Evolutionary conservation across 1,140 invertebrate species (phyloP), one percentile per base, ranked within the genome.

Genomic region (Aleiodes sp.): DNA sequence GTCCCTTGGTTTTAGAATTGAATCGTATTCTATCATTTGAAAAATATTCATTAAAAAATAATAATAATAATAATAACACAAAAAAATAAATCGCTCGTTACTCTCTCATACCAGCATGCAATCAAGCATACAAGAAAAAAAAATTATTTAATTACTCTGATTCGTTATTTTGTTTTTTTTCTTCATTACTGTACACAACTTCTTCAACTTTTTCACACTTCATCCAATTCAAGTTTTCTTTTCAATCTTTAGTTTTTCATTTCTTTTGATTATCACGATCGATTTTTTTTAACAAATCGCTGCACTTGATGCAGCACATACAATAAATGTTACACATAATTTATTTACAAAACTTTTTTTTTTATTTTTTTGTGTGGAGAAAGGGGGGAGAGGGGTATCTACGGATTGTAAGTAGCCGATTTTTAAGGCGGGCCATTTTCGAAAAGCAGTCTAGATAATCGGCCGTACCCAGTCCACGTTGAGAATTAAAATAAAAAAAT

Each of bases 1-100:
- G 70, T 71, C 21, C 70, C 65, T 65, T 64, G 56, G 43, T 68
- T n/a, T 71, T 67, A 71, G 60, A 71, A 71, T 71, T 66, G 56
- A 60, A 71, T 61, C 59, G 46, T 52, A 21, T 31, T 61, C 63
- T 57, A 9, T 26, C 46, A 61, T 65, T 41, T 24, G 28, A 70
- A 66, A 65, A 65, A n/a, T n/a, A n/a, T n/a, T n/a, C 41, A 19
- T 52, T 21, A 29, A 70, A 57, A 69, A 24, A 41, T 24, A n/a
- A 69, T 31, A 24, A 28, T 43, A 24, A 52, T 52, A 52, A n/a
- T n/a, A n/a, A n/a, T n/a, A n/a, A n/a, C n/a, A n/a, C n/a, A n/a
- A n/a, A n/a, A n/a, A n/a, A n/a, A n/a, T n/a, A n/a, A n/a, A n/a
- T n/a, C 46, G 26, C 26, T 52, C 46, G 46, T 52, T 24, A 52